phyloP scores from a whole-genome alignment of 2,797 vertebrate genomes.

The Nasua narica region DNA sequence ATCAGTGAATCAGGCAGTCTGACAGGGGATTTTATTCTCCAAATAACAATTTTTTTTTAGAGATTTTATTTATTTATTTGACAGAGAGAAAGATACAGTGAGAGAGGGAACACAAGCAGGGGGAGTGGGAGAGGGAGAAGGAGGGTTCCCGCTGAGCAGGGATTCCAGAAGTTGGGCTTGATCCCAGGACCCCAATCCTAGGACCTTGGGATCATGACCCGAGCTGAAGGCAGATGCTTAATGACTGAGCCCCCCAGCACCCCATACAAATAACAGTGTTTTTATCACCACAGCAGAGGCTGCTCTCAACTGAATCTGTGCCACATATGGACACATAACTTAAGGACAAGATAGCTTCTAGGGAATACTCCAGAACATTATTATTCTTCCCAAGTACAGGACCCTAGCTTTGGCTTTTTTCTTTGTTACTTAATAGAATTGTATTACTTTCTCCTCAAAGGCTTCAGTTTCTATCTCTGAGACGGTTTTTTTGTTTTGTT shows the following conservation, averaged over 20 bases:
- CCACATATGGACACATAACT: background rate
- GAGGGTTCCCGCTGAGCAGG: no score
- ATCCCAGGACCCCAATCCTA: no score
- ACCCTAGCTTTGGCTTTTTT: background rate
- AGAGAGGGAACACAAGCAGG: no score
- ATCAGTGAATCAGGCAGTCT: background rate
- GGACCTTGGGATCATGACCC: no score
- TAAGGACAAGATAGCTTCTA: background rate
- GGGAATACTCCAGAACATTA: background rate
- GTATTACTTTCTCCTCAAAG: background rate
- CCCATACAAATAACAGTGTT: background rate
- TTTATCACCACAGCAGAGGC: background rate
- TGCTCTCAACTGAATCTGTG: background rate
- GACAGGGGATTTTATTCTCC: background rate
- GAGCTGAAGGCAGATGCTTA: no score
- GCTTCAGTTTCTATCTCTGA: background rate
- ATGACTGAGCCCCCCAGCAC: no score
- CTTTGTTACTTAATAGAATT: background rate
- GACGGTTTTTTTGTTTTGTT: background rate
- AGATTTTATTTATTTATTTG: no score
- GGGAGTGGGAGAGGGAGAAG: no score
- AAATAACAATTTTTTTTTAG: background rate
- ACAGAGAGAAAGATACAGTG: no score
- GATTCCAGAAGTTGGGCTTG: no score
- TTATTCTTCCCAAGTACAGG: background rate